Evolutionary conservation across 2,888 invertebrate genomes (phyloP).

Genomic region (Graphium colonna): DNA sequence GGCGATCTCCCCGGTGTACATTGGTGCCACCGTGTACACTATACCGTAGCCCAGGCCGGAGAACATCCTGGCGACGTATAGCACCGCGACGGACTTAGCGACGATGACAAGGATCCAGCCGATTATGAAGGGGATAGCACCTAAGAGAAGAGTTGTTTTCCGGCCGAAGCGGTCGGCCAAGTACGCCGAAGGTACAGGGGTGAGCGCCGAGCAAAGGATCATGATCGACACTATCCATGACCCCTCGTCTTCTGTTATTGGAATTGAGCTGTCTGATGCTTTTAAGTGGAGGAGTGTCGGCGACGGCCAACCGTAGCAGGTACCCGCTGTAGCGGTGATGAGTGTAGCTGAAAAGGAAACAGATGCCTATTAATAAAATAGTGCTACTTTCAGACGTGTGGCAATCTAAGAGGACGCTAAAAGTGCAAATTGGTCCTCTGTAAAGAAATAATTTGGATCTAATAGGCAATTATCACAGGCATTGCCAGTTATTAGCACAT

Average conservation of each 20-base stretch:
- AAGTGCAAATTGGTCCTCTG: background rate
- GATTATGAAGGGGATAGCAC: conserved; percentile 80
- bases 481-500: conserved; percentile 4
- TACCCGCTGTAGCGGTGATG: conserved; percentile 76
- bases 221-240: conserved; percentile 84
- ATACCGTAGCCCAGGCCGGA: conserved; percentile 83
- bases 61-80: conserved; percentile 82
- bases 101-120: conserved; percentile 83
- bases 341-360: conserved; percentile 69
- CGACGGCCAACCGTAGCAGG: conserved; percentile 82
- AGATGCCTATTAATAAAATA: conserved; percentile 5
- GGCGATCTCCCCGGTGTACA: conserved; percentile 83
- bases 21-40: conserved; percentile 81
- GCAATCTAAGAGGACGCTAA: background rate
- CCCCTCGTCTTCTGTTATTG: conserved; percentile 70
- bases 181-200: conserved; percentile 81
- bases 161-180: conserved; percentile 83
- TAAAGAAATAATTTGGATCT: conserved; percentile 7
- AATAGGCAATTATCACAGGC: conserved; percentile 6
- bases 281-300: conserved; percentile 78
- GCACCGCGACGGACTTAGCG: conserved; percentile 74
- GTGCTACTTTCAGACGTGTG: background rate
- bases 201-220: conserved; percentile 82
- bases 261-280: conserved; percentile 66
- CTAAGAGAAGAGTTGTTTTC: conserved; percentile 81